These are phyloP conservation scores for Cyphomyrus discorhynchus DNA, from an alignment of 2,113 vertebrate species.

Conservation along the genomic window DNA sequence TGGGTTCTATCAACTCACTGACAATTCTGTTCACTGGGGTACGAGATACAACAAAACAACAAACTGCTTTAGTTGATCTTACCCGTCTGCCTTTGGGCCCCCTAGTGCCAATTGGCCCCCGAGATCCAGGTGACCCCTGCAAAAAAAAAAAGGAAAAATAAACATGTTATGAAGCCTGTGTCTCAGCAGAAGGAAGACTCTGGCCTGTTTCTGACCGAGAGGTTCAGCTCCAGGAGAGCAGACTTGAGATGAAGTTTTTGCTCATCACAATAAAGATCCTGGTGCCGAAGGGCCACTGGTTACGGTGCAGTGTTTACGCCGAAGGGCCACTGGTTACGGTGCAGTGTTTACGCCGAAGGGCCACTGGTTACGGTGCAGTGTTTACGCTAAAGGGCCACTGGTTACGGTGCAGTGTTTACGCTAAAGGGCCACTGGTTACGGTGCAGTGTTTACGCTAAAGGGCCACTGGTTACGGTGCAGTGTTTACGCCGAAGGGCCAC, in stretches of 20 bases:
- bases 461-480: slow-evolving; percentile 5
- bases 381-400: slow-evolving; percentile 45
- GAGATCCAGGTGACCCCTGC: slow-evolving; percentile 75
- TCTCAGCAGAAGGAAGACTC: slow-evolving; percentile 2
- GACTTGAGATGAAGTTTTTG: slow-evolving; percentile 52
- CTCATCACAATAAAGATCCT: slow-evolving; percentile 50
- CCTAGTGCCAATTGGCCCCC: slow-evolving; percentile 70
- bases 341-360: slow-evolving; percentile 49
- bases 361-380: slow-evolving; percentile 9
- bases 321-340: neutral
- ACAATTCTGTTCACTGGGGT: neutral
- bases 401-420: slow-evolving; percentile 43
- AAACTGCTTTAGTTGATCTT: slow-evolving; percentile 36
- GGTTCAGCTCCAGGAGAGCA: slow-evolving; percentile 42
- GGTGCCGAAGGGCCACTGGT: slow-evolving; percentile 41
- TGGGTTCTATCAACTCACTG: neutral
- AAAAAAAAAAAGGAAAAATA: slow-evolving; percentile 24
- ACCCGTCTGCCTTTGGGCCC: slow-evolving; percentile 85
- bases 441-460: slow-evolving; percentile 44
- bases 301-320: slow-evolving; percentile 51
- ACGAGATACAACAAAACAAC: neutral
- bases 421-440: slow-evolving; percentile 20
- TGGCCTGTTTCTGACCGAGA: slow-evolving; percentile 19
- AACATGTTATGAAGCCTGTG: neutral
- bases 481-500: slow-evolving; percentile 54